phyloP scores from a whole-genome alignment of 1,140 invertebrate species.

The Drosophila arawakana region DNA sequence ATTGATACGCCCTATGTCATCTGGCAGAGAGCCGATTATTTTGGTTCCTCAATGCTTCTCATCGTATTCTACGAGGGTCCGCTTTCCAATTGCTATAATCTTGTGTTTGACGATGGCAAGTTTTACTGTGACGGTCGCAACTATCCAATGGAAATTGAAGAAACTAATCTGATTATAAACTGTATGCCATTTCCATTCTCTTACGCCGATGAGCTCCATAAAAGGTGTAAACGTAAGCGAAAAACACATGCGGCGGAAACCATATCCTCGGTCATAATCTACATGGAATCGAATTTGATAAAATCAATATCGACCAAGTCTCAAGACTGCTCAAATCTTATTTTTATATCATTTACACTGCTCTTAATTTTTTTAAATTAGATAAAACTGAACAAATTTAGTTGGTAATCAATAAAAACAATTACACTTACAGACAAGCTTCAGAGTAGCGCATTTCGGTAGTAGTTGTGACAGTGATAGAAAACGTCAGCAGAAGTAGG shows the following conservation, averaged over 20 bases:
- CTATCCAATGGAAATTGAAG: slow-evolving; percentile 21
- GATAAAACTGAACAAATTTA: slow-evolving; percentile 26
- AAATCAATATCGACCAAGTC: slow-evolving; percentile 7
- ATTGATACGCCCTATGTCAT: slow-evolving; percentile 55
- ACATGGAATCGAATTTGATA: slow-evolving; percentile 46
- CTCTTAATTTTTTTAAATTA: slow-evolving; percentile 41
- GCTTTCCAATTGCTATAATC: slow-evolving; percentile 51
- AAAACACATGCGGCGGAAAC: neutral
- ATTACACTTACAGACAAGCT: neutral
- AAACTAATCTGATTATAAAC: slow-evolving; percentile 15
- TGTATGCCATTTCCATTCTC: slow-evolving; percentile 60
- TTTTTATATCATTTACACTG: slow-evolving; percentile 12
- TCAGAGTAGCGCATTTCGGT: too few species aligned
- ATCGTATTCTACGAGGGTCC: slow-evolving; percentile 65
- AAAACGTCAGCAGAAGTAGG: too few species aligned
- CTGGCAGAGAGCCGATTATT: slow-evolving; percentile 57
- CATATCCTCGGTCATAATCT: slow-evolving; percentile 37
- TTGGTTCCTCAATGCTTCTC: slow-evolving; percentile 40
- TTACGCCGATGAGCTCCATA: slow-evolving; percentile 51
- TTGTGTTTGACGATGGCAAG: slow-evolving; percentile 38
- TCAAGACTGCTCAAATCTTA: slow-evolving; percentile 9
- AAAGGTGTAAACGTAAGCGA: slow-evolving; percentile 20
- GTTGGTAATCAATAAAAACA: slow-evolving; percentile 24
- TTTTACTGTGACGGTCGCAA: slow-evolving; percentile 63
- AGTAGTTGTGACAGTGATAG: too few species aligned